Conservation (phyloP, 2,797 vertebrate species). For the Choloepus didactylus region DNA sequence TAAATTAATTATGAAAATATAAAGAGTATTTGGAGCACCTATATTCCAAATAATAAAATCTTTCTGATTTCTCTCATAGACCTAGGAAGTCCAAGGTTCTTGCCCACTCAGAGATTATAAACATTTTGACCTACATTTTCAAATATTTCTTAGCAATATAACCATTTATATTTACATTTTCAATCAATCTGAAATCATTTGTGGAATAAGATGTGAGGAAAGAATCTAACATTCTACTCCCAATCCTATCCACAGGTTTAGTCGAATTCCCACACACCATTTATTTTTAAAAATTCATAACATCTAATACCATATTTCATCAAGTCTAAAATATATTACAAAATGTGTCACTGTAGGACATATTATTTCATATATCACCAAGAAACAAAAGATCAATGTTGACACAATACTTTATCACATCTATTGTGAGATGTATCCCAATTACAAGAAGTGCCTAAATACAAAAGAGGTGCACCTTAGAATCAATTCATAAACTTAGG, state of each 20-base stretch:
- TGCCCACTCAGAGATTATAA: background rate
- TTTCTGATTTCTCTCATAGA: background rate
- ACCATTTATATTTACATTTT: background rate
- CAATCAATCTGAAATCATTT: background rate
- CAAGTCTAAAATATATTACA: slow-evolving; percentile 15
- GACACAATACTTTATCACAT: background rate
- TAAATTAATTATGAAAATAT: slow-evolving; percentile 16
- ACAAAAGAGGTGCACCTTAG: background rate
- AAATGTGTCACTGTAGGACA: background rate
- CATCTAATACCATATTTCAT: background rate
- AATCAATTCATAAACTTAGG: background rate
- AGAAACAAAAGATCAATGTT: background rate
- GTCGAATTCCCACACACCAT: background rate
- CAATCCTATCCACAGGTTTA: background rate
- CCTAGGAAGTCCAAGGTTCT: background rate
- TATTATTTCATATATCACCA: background rate
- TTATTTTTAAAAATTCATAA: slow-evolving; percentile 41
- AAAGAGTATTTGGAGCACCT: background rate
- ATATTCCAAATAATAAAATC: background rate
- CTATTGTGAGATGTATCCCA: background rate
- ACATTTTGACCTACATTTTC: background rate
- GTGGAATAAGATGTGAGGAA: background rate
- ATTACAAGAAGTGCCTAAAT: background rate
- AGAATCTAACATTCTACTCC: background rate
- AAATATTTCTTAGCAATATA: background rate